Conservation (phyloP, 2,888 invertebrate genomes). For the Diarsia mendica region DNA sequence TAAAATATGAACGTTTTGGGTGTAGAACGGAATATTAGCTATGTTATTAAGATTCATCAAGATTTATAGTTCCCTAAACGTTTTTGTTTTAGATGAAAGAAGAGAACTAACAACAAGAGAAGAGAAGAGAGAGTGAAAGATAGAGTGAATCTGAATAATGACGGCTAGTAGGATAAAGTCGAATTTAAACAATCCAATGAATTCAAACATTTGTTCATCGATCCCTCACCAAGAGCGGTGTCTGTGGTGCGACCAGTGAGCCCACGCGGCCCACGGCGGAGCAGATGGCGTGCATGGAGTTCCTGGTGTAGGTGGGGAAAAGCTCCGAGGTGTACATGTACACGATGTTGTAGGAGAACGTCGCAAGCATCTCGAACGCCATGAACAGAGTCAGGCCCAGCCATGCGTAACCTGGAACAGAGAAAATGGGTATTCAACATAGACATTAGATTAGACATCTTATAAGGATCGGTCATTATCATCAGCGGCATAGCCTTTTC, state of each 20-base stretch:
- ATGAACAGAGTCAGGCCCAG: conserved; percentile 87
- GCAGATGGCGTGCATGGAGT: conserved; percentile 92
- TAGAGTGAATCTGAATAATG: neutral
- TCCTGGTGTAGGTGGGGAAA: conserved; percentile 93
- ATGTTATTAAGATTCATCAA: neutral
- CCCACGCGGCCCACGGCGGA: conserved; percentile 93
- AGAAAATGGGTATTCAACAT: neutral
- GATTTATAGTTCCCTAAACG: neutral
- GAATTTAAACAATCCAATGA: neutral
- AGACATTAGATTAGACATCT: neutral
- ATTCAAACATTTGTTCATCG: neutral
- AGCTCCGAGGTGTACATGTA: conserved; percentile 94
- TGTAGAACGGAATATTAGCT: too few relatives aligned
- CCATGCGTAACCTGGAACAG: conserved; percentile 81
- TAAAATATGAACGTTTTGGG: neutral
- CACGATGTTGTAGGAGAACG: conserved; percentile 92
- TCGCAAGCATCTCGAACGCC: conserved; percentile 92
- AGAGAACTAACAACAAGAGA: neutral
- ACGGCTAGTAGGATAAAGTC: neutral
- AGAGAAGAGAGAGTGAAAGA: neutral
- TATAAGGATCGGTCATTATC: neutral
- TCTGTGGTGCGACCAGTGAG: conserved; percentile 93
- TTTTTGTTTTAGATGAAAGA: neutral
- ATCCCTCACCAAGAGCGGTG: conserved; percentile 91
- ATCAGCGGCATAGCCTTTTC: neutral